Conservation (phyloP, 2,797 vertebrate genomes). For the Esox masquinongy region DNA sequence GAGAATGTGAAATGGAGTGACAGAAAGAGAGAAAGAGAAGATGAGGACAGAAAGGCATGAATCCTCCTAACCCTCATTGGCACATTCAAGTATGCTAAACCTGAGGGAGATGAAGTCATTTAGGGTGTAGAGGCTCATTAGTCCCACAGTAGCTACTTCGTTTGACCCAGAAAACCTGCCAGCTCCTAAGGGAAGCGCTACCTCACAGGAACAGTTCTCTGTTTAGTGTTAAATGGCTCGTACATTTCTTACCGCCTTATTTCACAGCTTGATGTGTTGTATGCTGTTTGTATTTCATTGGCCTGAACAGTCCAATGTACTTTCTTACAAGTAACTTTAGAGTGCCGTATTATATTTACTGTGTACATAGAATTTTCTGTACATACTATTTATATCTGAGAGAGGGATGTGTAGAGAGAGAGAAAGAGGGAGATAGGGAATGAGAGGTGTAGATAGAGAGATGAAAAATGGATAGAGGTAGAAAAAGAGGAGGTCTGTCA, state of each 20-base stretch:
- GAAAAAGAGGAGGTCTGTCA: background rate
- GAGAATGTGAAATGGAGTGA: background rate
- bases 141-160: no score
- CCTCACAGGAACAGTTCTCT: background rate
- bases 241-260: no score
- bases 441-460: background rate
- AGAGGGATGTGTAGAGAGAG: background rate
- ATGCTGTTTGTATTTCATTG: no score
- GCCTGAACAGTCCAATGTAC: no score
- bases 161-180: no score
- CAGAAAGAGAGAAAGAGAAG: background rate
- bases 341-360: no score
- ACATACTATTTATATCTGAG: background rate
- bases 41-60: background rate
- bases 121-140: background rate
- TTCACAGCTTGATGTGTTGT: no score
- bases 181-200: background rate
- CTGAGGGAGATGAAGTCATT: background rate
- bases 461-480: background rate
- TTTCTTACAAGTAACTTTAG: no score
- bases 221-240: background rate
- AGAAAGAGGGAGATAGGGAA: background rate
- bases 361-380: no score
- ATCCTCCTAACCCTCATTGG: background rate
- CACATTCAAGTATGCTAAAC: background rate